A percentile compares a stretch with the other conserved stretches of the same genome.
Conservation (phyloP, 2,888 invertebrate species). For the Campoletis raptor region DNA sequence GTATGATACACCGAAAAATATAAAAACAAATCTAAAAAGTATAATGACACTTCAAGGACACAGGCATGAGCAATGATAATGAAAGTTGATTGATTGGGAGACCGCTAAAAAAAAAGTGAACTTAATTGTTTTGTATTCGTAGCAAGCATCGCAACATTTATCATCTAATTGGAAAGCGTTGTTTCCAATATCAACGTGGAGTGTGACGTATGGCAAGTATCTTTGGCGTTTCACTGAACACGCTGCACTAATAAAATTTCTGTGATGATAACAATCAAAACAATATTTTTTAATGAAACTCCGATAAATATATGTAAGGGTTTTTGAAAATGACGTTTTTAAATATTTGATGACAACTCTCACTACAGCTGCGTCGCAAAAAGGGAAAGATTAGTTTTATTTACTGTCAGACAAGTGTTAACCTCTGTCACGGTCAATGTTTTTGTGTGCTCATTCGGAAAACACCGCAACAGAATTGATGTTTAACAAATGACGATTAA, state of each 20-base stretch:
- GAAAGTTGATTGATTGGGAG: neutral
- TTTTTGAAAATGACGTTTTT: neutral
- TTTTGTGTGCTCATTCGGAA: neutral
- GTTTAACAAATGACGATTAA: neutral
- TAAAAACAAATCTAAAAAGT: neutral
- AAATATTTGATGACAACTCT: neutral
- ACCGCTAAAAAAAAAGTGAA: neutral
- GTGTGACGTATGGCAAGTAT: neutral
- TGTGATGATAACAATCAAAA: neutral
- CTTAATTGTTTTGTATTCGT: neutral
- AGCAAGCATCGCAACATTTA: neutral
- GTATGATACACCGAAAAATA: neutral
- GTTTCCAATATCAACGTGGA: neutral
- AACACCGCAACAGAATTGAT: neutral
- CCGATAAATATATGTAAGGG: neutral
- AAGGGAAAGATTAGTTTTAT: neutral
- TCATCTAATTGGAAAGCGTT: neutral
- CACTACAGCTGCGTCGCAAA: neutral
- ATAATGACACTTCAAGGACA: neutral
- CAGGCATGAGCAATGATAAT: neutral
- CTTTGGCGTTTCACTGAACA: neutral
- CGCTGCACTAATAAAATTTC: neutral
- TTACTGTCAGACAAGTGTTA: neutral
- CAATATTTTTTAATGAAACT: neutral
- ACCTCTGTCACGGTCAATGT: conserved; percentile 8